phyloP scores from a whole-genome alignment of 2,797 vertebrate genomes.

The Lagocephalus sceleratus region DNA sequence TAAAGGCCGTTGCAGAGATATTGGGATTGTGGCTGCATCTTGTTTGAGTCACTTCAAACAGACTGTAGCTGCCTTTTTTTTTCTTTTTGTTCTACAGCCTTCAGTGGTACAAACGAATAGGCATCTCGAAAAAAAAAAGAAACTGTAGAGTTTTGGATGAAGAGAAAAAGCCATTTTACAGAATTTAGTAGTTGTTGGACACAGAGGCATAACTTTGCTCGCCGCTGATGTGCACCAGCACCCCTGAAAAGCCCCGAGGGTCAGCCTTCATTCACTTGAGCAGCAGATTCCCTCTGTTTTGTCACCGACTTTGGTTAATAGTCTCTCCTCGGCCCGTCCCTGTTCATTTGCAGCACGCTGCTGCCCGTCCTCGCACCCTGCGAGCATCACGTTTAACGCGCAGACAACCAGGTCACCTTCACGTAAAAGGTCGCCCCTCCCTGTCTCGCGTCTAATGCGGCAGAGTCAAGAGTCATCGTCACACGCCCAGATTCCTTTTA shows the following conservation, averaged over 20 bases:
- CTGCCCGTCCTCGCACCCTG: constrained; percentile 39
- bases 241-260: constrained; percentile 35
- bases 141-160: not conserved
- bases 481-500: constrained; percentile 19
- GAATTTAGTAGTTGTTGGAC: too few species aligned
- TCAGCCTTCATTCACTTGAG: constrained; percentile 32
- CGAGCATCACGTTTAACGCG: constrained; percentile 67
- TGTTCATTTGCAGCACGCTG: constrained; percentile 9
- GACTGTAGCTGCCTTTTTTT: constrained; percentile 26
- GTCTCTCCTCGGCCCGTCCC: constrained; percentile 9
- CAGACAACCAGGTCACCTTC: constrained; percentile 65
- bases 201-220: too few species aligned
- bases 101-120: constrained; percentile 53
- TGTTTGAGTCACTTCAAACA: constrained; percentile 31
- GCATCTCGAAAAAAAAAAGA: constrained; percentile 44
- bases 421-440: constrained; percentile 67
- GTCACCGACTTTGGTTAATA: too few species aligned
- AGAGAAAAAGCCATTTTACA: too few species aligned
- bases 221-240: constrained; percentile 11
- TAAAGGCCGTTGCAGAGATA: constrained; percentile 55
- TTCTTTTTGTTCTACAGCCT: constrained; percentile 37
- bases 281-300: constrained; percentile 46
- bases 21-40: constrained; percentile 48
- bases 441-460: constrained; percentile 54
- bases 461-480: constrained; percentile 42